Evolutionary conservation across 2,797 vertebrate species (phyloP).

Genomic region (Rhodeus uyekii): DNA sequence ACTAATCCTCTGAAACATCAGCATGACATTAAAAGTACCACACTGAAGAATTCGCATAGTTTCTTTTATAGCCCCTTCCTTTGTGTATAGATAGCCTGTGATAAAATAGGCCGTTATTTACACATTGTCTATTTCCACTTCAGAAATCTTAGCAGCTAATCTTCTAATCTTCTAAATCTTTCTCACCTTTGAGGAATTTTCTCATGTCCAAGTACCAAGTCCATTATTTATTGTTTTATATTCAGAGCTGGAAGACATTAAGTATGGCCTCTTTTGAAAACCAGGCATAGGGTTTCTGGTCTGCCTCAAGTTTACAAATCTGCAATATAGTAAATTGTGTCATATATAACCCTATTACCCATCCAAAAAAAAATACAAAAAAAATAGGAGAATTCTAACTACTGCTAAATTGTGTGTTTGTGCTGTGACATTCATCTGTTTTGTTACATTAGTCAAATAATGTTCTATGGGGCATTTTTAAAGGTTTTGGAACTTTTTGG

Average conservation of each 20-base stretch:
- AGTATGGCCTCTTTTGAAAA: background rate
- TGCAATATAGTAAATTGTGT: background rate
- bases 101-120: background rate
- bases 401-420: background rate
- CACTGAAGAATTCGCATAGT: background rate
- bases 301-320: background rate
- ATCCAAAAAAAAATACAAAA: background rate
- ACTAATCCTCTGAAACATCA: background rate
- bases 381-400: background rate
- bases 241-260: background rate
- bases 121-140: background rate
- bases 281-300: background rate
- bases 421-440: background rate
- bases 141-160: background rate
- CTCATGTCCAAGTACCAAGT: constrained; percentile 4
- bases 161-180: too few relatives aligned
- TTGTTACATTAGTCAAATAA: background rate
- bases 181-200: background rate
- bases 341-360: background rate
- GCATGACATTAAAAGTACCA: background rate
- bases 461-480: background rate
- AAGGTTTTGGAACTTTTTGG: background rate
- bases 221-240: background rate
- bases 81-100: background rate
- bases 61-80: background rate